These are phyloP conservation scores for Mobula birostris DNA, from an alignment of 2,113 vertebrate species.

Conservation along the genomic window DNA sequence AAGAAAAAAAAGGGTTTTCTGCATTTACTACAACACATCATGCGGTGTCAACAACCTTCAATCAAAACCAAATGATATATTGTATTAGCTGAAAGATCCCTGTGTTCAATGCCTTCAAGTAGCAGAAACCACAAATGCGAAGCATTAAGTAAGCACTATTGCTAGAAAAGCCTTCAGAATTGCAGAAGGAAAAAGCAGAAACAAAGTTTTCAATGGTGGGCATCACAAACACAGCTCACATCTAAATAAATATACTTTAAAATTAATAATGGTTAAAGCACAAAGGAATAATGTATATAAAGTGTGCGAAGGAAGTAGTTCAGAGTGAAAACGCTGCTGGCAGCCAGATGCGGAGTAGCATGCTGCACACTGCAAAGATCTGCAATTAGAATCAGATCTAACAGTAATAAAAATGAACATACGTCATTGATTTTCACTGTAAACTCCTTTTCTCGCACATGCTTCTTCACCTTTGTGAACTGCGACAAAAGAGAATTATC, in stretches of 20 bases:
- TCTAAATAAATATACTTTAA: constrained; percentile 21
- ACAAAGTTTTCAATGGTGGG: constrained; percentile 42
- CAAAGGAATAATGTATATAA: constrained; percentile 40
- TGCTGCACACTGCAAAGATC: constrained; percentile 71
- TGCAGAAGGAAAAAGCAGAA: constrained; percentile 43
- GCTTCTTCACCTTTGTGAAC: constrained; percentile 99
- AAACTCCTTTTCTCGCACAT: constrained; percentile 99
- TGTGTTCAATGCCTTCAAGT: background rate
- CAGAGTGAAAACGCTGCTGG: constrained; percentile 63
- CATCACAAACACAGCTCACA: constrained; percentile 39
- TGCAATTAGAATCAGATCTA: constrained; percentile 68
- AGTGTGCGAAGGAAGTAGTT: constrained; percentile 58
- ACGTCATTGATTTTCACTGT: constrained; percentile 99
- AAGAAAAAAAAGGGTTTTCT: background rate
- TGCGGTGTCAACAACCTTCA: constrained; percentile 33
- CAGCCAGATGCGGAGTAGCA: constrained; percentile 77
- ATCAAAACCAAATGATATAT: background rate
- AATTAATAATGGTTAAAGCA: constrained; percentile 40
- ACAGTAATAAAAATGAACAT: constrained; percentile 89
- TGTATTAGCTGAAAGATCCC: background rate
- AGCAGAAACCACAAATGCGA: constrained; percentile 32
- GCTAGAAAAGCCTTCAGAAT: constrained; percentile 35
- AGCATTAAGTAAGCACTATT: constrained; percentile 33
- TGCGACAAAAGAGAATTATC: constrained; percentile 82
- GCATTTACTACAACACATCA: constrained; percentile 14